phyloP scores from a whole-genome alignment of 2,888 invertebrate genomes.

The Lepas anatifera region DNA sequence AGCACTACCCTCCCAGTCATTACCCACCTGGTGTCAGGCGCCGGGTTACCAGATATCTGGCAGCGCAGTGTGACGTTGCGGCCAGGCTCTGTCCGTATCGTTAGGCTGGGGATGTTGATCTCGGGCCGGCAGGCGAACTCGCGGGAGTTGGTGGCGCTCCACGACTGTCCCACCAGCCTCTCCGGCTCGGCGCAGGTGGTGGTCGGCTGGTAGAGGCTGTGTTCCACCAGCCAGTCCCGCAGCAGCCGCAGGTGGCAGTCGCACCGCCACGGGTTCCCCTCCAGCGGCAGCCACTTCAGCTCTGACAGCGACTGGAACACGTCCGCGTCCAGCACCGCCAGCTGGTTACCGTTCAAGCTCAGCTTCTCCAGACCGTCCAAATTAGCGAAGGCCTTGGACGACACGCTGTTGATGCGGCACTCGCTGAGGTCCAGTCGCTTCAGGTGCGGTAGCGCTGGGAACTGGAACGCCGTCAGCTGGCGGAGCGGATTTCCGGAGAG shows the following conservation, averaged over 20 bases:
- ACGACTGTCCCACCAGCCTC: constrained; percentile 52
- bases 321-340: constrained; percentile 53
- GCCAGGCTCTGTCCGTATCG: constrained; percentile 24
- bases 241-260: constrained; percentile 75
- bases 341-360: constrained; percentile 62
- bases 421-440: constrained; percentile 65
- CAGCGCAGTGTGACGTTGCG: constrained; percentile 30
- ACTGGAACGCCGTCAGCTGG: constrained; percentile 58
- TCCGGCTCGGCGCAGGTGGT: constrained; percentile 57
- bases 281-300: constrained; percentile 64
- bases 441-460: constrained; percentile 67
- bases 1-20: constrained; percentile 25
- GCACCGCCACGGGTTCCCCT: constrained; percentile 81
- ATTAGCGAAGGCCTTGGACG: constrained; percentile 62
- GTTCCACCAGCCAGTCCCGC: constrained; percentile 67
- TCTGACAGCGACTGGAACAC: constrained; percentile 58
- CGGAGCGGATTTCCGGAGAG: constrained; percentile 72
- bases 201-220: constrained; percentile 56
- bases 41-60: constrained; percentile 47
- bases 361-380: constrained; percentile 32
- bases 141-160: constrained; percentile 60
- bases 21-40: constrained; percentile 53
- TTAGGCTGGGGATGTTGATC: constrained; percentile 35
- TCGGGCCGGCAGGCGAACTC: constrained; percentile 74
- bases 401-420: constrained; percentile 61